Evolutionary conservation across 1,140 invertebrate species (phyloP), one percentile per base, ranked within the genome.

Genomic region (Cydia strobilella): DNA sequence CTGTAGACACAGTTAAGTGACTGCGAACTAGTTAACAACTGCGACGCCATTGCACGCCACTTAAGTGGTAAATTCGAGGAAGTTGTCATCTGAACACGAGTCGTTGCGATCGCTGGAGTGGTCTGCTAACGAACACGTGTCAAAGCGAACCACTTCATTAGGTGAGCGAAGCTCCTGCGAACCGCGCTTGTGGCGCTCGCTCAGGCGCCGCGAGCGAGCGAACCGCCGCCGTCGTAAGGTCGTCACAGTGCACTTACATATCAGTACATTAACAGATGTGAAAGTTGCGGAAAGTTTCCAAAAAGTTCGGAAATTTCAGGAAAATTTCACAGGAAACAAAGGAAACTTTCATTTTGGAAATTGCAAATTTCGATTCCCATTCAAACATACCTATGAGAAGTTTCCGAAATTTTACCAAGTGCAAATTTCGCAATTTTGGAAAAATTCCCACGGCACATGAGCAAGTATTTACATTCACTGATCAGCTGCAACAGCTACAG

Each of bases 71-170:
- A 91, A 91, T 90, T 90, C 86, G 85, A 89, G 88, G 87, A 88
- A 90, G 88, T 87, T 88, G 86, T 90, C 88, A 90, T 88, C 86
- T 89, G 89, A 91, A 90, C 89, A 86, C 84, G 88, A 84, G 81
- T 84, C 84, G 88, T 85, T 83, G 84, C 87, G 77, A 87, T 86
- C 82, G 83, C 77, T 92, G 83, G 86, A 92, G 89, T 89, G 89
- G 89, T 89, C 84, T 87, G 90, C 89, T 92, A 92, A 92, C 90
- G 90, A 92, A 91, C 86, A 88, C 88, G 89, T 89, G 90, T 91
- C 89, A 91, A 91, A 92, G 89, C 89, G 87, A 90, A 89, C 87
- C 90, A 91, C 90, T 92, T 92, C 89, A 92, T 92, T 92, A 92
- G 90, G 86, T 91, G 90, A 92, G 89, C 88, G 86, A 84, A 69